Evolutionary conservation across 2,888 invertebrate genomes (phyloP).

Genomic region (Lycocerus yunnanus): DNA sequence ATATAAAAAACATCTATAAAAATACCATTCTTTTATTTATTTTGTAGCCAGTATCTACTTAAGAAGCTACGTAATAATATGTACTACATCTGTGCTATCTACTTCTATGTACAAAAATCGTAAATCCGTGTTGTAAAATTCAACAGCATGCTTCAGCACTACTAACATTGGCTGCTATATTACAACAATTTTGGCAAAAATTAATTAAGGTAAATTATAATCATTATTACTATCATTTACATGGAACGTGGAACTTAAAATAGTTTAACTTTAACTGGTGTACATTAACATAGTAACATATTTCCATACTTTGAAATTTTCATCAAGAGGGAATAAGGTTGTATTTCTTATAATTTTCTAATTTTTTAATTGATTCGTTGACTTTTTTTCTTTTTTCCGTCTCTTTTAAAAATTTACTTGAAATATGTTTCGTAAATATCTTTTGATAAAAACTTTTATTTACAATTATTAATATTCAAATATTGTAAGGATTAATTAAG

Average conservation of each 20-base stretch:
- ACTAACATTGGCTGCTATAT: neutral
- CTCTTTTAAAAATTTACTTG: neutral
- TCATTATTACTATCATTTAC: neutral
- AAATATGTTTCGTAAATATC: no score
- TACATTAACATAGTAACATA: no score
- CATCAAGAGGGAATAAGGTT: neutral
- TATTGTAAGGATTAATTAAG: neutral
- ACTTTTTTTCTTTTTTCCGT: neutral
- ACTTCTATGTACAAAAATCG: no score
- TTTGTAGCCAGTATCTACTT: neutral
- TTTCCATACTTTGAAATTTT: neutral
- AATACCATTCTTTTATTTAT: neutral
- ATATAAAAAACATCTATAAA: constrained; percentile 12
- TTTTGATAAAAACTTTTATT: neutral
- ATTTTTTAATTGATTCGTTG: neutral
- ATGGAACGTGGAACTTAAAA: neutral
- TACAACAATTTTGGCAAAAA: neutral
- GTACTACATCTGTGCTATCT: no score
- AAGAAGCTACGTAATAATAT: no score
- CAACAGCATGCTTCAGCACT: neutral
- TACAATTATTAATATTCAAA: neutral
- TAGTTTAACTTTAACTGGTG: no score
- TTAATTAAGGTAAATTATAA: neutral
- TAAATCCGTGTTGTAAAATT: neutral
- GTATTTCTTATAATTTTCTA: neutral